phyloP scores from a whole-genome alignment of 2,888 invertebrate genomes.

The Trissoscelio sp. region DNA sequence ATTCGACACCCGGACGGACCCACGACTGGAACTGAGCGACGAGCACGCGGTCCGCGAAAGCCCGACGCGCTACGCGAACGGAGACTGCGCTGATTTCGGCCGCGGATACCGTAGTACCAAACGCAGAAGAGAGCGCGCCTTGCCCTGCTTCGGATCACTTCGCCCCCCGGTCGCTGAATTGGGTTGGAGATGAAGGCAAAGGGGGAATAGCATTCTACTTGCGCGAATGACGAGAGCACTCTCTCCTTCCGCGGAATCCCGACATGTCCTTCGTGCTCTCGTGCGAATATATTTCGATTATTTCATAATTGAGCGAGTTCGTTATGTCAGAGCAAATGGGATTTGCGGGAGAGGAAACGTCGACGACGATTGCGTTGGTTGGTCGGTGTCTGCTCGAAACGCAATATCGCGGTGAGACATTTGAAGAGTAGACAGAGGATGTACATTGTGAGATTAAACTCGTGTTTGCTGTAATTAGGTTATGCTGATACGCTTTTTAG shows the following conservation, averaged over 20 bases:
- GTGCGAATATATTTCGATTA: slow-evolving; percentile 58
- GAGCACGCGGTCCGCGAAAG: slow-evolving; percentile 56
- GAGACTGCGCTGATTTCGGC: slow-evolving; percentile 63
- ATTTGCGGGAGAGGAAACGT: slow-evolving; percentile 25
- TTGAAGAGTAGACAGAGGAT: slow-evolving; percentile 8
- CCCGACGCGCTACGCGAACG: slow-evolving; percentile 59
- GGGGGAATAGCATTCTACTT: slow-evolving; percentile 23
- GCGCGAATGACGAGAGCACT: slow-evolving; percentile 41
- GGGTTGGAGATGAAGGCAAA: not conserved
- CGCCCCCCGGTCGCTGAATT: too few species aligned
- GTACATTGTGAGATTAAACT: slow-evolving; percentile 36
- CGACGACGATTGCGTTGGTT: slow-evolving; percentile 5
- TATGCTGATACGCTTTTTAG: slow-evolving; percentile 6
- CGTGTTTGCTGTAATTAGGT: slow-evolving; percentile 37
- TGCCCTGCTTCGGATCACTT: slow-evolving; percentile 57
- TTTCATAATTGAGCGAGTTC: slow-evolving; percentile 55
- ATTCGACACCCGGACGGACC: slow-evolving; percentile 48
- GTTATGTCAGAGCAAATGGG: slow-evolving; percentile 48
- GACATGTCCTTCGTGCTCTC: slow-evolving; percentile 36
- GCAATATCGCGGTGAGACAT: slow-evolving; percentile 21
- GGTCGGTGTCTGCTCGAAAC: slow-evolving; percentile 1
- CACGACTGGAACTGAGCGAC: slow-evolving; percentile 59
- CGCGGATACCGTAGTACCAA: slow-evolving; percentile 27
- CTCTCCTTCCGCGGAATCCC: slow-evolving; percentile 46
- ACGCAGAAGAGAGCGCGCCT: slow-evolving; percentile 38